phyloP scores from a whole-genome alignment of 1,140 invertebrate genomes.

The Dreissena polymorpha region DNA sequence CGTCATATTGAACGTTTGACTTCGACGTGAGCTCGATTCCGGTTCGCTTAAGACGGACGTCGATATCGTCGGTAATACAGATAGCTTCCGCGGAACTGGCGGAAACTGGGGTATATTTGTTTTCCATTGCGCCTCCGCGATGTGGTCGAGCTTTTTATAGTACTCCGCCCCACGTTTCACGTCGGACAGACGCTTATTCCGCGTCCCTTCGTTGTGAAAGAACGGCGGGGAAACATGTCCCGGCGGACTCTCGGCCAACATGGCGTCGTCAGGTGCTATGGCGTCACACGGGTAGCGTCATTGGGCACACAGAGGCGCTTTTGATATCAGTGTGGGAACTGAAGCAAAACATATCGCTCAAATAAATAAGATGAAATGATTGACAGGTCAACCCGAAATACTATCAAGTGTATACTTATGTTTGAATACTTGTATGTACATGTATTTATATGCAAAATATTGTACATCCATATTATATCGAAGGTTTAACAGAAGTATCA shows the following conservation, averaged over 20 bases:
- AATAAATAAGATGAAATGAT: not conserved
- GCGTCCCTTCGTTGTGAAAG: conserved; percentile 18
- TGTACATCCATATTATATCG: not conserved
- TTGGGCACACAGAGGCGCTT: not conserved
- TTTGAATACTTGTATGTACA: not conserved
- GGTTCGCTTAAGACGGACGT: conserved; percentile 54
- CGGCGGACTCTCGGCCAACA: conserved; percentile 45
- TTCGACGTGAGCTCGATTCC: conserved; percentile 4
- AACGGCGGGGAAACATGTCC: conserved; percentile 29
- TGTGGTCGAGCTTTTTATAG: conserved; percentile 48
- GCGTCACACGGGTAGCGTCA: not conserved
- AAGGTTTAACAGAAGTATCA: too few species aligned
- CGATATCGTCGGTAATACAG: conserved; percentile 36
- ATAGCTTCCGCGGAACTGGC: conserved; percentile 31
- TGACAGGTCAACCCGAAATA: not conserved
- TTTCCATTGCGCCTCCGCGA: conserved; percentile 54
- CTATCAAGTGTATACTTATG: not conserved
- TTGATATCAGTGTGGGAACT: not conserved
- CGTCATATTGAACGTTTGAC: conserved; percentile 36
- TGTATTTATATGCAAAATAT: not conserved
- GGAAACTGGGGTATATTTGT: conserved; percentile 41
- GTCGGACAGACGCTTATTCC: conserved; percentile 45
- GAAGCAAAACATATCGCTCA: not conserved
- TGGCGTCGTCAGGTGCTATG: not conserved
- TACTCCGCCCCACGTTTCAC: conserved; percentile 54